Evolutionary conservation across 2,113 vertebrate genomes (phyloP), one percentile per base, ranked within the genome.

Genomic region (Chionomys nivalis): DNA sequence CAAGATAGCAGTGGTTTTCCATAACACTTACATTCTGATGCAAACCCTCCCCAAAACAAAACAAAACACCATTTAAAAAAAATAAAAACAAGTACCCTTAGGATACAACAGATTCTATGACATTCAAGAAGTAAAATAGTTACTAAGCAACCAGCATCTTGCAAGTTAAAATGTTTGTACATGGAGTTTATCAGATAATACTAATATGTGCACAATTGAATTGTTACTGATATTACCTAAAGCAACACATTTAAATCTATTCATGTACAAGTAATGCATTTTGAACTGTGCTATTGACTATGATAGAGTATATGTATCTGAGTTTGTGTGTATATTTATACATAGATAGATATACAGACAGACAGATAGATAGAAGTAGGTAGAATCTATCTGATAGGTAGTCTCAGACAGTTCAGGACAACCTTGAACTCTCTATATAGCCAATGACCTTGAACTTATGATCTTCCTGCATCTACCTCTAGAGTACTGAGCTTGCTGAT

Each of bases 141-240:
- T 94, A 75, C 66, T 73, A 33, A 87, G 49, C 65, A 96, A 87
- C 76, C 91, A 89, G 39, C 33, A 58, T 79, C 77, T 49, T 49
- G 11, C 21, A 94, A 91, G 61, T 88, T 96, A 88, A 92, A n/a
- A 63, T 85, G 66, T 93, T 61, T 95, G 6, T 93, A 55, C 49
- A 73, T 81, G 55, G 31, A 44, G 6, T 88, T 96, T 95, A 78
- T 78, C 44, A 78, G 49, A 78, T 70, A 89, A 83, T 65, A 89
- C 49, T 44, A 88, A 52, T 89, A 83, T 6, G 28, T 58, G 49
- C 26, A 17, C 76, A 66, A 33, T 0, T 87, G 68, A 82, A 65
- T 75, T 82, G 47, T 78, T 96, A 87, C 23, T 75, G 92, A 89
- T 17, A 79, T 87, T 93, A 75, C 58, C 66, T 78, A 90, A 90